Evolutionary conservation across 2,888 invertebrate genomes (phyloP), one percentile per base, ranked within the genome.

Genomic region (Fragum sueziense): DNA sequence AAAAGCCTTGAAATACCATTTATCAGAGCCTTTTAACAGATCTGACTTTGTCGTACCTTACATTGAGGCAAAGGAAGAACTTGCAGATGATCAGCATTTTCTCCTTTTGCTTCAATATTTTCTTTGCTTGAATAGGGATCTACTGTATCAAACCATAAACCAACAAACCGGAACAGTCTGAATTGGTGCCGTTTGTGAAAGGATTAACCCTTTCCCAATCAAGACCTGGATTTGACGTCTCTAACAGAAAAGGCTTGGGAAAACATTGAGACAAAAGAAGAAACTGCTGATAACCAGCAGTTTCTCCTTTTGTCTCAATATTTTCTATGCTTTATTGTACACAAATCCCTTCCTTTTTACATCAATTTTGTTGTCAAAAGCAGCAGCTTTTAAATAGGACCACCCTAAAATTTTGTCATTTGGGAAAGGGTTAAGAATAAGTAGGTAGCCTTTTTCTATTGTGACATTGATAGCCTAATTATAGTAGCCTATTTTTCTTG

Each of bases 271-370:
- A n/a, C n/a, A n/a, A n/a, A n/a, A n/a, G n/a, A n/a, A n/a, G n/a
- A n/a, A n/a, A n/a, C n/a, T n/a, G n/a, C n/a, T n/a, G n/a, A n/a
- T n/a, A n/a, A n/a, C n/a, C n/a, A n/a, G 54, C 54, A 11, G 22
- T n/a, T 54, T 54, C 7, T 54, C 54, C 54, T 54, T 54, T 54
- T 54, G 54, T 22, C 54, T 20, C 54, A 54, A 54, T 22, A 22
- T n/a, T 54, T 54, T 54, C 14, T 54, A 11, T 41, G 41, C 9
- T 9, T 41, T 17, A 41, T 41, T 11, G 41, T 9, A 11, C 17
- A 41, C 17, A 9, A 9, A 41, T 41, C 17, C 41, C 9, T 11
- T 41, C 17, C 9, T 41, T 11, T 9, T 11, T 9, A 41, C 17
- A 11, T 41, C 17, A 41, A 9, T 11, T 41, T 41, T 41, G 9